Base-by-base conservation (phyloP, 2,113 vertebrate genomes). In the Hypomesus transpacificus region DNA sequence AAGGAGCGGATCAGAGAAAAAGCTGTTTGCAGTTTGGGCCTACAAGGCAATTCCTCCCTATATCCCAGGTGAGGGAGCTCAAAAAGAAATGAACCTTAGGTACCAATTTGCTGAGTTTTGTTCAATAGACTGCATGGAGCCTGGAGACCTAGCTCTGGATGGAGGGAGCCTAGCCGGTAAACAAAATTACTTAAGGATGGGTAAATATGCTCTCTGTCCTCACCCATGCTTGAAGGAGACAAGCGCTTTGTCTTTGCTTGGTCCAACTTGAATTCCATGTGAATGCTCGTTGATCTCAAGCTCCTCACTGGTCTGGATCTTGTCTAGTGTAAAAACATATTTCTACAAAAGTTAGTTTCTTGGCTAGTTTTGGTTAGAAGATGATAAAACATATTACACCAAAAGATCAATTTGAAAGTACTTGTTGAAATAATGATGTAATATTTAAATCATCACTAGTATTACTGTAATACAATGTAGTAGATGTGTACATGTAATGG, bases 51-150 rank as follows among this genome's bases (percentile, higher is more conserved):
- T 83, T 90, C 91, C 91, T 91, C 84, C 84, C 75, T 85, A 68
- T 92, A 89, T 94, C 92, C 91, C 85, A 88, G 91, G 87, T 91
- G 87, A 92, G 91, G 89, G 83, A 84, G 88, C 89, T 88, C 83
- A 90, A 89, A 91, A 86, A 90, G 84, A 89, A 86, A 88, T 84
- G 89, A 93, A 93, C 89, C 90, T 91, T 85, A 90, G 90, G 91
- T 93, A 91, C 89, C 93, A 93, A 94, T 94, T 94, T 94, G 86
- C 91, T 89, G 90, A 90, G 88, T 90, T 94, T 94, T 94, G 92
- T 94, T 94, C 89, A 74, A 91, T 90, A 90, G 89, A 88, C 82
- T 79, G 74, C 82, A 54, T 75, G 75, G 83, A 85, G 83, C 83
- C 83, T 82, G 54, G 83, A 92, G 88, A 89, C 66, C 75, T 83